Percentiles rank a stretch among this genome's conserved stretches.
phyloP scores from a whole-genome alignment of 2,797 vertebrate genomes.

The Kryptopterus vitreolus region DNA sequence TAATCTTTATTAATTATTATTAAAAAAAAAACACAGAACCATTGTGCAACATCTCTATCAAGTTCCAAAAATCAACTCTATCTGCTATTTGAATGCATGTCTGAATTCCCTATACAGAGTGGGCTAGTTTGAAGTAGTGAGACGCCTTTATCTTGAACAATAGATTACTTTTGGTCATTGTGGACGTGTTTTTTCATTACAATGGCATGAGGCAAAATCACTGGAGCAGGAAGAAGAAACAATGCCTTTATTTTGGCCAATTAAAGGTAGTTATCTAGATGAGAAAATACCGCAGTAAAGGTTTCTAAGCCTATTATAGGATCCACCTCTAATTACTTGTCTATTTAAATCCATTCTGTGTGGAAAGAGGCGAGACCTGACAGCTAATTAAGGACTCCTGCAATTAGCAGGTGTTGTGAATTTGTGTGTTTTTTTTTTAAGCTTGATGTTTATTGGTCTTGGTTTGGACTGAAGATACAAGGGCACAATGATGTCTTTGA shows the following conservation, averaged over 20 bases:
- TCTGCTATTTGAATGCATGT: neutral
- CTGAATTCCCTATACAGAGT: neutral
- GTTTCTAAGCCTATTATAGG: neutral
- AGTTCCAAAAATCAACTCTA: neutral
- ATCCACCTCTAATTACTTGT: neutral
- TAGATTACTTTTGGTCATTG: too few relatives aligned
- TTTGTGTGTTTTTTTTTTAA: neutral
- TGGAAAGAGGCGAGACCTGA: neutral
- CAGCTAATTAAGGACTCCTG: neutral
- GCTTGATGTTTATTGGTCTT: neutral
- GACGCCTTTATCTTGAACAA: neutral
- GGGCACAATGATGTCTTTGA: neutral
- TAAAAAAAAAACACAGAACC: too few relatives aligned
- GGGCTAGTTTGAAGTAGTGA: neutral
- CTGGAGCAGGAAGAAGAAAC: neutral
- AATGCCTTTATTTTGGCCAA: neutral
- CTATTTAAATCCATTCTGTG: neutral
- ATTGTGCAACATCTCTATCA: neutral
- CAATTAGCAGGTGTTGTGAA: constrained; percentile 17
- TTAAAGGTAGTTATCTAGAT: neutral
- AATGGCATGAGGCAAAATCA: neutral
- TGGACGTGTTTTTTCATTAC: neutral
- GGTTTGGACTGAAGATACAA: neutral
- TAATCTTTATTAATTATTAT: too few relatives aligned
- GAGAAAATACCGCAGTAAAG: neutral